Base-by-base conservation (phyloP, 2,888 invertebrate genomes). In the Patella ulyssiponensis region DNA sequence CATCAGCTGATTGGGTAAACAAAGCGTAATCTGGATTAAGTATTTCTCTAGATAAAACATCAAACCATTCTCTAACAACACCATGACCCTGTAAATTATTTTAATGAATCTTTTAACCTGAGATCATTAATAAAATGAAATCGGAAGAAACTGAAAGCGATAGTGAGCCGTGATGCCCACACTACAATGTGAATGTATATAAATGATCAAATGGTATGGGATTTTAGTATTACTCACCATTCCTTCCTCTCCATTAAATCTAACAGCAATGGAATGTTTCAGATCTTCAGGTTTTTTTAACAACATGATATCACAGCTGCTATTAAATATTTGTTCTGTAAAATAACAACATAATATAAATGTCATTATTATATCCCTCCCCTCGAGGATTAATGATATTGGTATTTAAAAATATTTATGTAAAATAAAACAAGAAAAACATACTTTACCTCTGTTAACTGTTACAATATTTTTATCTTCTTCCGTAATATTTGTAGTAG, bases 1-100 rank as follows among this genome's bases (percentile, higher is more conserved):
- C 91, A 85, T 91, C 91, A 71, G 90, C 86, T 71, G 90, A 90
- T 79, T 89, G 88, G 54, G 90, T 90, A 80, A 91, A 91, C 44
- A 91, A 83, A 9, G 90, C 91, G 83, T 91, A 91, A 82, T 91
- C 90, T 73, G 90, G 89, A 81, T 91, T 91, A 15, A 91, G 88
- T 23, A 91, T 86, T 84, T 91, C 91, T 58, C 83, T 86, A 14
- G 91, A 91, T 69, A 91, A 82, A 75, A 90, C 86, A 84, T 91
- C 90, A 86, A 91, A 91, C 90, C 90, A 91, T 84, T 91, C 90
- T 78, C 88, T 80, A 4, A 90, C 87, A 44, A 91, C 89, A 51
- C 90, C 91, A 71, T 88, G 88, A 52, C 91, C 91, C 90, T 90
- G 81, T 0, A 82, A 78, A 79, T 71, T 53, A 44, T 44, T 44